A percentile compares a stretch with the other conserved stretches of the same genome.
These are phyloP conservation scores for Murina feae DNA, from an alignment of 2,113 vertebrate species.

Conservation along the genomic window DNA sequence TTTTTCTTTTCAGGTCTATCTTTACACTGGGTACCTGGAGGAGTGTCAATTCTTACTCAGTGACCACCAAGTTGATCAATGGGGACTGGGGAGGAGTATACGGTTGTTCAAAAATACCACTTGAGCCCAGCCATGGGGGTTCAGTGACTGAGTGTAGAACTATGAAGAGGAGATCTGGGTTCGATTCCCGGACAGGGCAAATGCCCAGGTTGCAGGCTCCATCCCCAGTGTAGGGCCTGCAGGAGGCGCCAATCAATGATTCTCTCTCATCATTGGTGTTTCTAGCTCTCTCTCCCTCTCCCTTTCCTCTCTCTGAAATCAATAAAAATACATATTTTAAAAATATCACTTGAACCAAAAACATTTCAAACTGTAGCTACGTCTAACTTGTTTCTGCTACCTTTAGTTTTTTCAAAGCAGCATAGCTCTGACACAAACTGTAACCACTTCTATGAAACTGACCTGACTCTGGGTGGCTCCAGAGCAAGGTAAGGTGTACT, in stretches of 20 bases:
- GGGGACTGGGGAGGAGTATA: fast-evolving
- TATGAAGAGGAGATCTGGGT: too few species aligned
- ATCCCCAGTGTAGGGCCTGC: too few species aligned
- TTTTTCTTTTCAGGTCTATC: not conserved
- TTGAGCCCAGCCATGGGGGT: too few species aligned
- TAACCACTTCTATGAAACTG: not conserved
- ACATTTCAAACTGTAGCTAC: not conserved
- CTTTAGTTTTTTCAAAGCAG: not conserved
- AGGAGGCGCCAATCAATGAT: too few species aligned
- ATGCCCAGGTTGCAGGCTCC: too few species aligned
- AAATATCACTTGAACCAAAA: not conserved
- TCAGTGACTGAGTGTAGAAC: too few species aligned
- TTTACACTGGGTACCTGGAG: not conserved
- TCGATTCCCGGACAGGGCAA: too few species aligned
- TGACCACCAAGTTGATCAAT: not conserved
- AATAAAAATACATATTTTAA: not conserved
- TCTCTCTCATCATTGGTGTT: too few species aligned
- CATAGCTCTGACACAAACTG: not conserved
- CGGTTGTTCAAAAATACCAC: not conserved
- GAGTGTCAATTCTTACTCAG: not conserved
- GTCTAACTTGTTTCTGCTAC: not conserved
- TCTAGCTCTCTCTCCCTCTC: too few species aligned
- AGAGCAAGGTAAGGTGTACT: not conserved
- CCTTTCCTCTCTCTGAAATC: too few species aligned
- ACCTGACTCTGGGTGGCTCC: not conserved